Evolutionary conservation across 2,113 vertebrate species (phyloP).

Genomic region (Fulica atra): DNA sequence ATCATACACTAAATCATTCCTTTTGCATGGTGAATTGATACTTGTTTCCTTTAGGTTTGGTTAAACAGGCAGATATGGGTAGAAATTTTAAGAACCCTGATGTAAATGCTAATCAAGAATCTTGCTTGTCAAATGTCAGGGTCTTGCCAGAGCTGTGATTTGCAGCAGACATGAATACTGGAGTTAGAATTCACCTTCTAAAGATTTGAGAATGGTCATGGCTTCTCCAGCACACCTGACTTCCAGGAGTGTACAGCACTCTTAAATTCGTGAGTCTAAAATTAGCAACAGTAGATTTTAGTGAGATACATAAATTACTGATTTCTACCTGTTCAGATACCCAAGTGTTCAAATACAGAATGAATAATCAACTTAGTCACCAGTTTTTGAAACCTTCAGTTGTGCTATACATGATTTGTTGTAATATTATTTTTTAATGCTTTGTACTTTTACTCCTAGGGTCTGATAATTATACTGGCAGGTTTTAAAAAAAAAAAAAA

Average conservation of each 20-base stretch:
- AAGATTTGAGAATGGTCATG: fast-evolving
- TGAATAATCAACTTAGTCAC: neutral
- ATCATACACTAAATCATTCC: neutral
- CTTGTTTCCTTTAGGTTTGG: neutral
- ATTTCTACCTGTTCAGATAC: neutral
- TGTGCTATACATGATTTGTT: neutral
- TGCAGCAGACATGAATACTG: neutral
- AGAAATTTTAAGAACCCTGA: neutral
- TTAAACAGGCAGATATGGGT: neutral
- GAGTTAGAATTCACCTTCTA: neutral
- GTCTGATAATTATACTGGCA: neutral
- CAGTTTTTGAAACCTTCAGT: neutral
- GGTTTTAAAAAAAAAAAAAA: neutral
- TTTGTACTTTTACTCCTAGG: neutral
- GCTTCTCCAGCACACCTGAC: neutral
- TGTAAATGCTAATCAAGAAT: neutral
- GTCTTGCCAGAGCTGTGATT: neutral
- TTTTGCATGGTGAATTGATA: neutral
- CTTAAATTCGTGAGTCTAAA: neutral
- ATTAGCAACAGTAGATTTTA: neutral
- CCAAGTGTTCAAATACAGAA: neutral
- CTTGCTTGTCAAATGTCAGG: neutral
- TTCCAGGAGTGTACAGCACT: neutral
- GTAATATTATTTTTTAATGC: neutral
- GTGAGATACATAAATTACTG: neutral